Percentiles rank a stretch among this genome's conserved stretches.
Evolutionary conservation across 2,797 vertebrate species (phyloP).

Genomic region (Melanotaenia parkinsoni): DNA sequence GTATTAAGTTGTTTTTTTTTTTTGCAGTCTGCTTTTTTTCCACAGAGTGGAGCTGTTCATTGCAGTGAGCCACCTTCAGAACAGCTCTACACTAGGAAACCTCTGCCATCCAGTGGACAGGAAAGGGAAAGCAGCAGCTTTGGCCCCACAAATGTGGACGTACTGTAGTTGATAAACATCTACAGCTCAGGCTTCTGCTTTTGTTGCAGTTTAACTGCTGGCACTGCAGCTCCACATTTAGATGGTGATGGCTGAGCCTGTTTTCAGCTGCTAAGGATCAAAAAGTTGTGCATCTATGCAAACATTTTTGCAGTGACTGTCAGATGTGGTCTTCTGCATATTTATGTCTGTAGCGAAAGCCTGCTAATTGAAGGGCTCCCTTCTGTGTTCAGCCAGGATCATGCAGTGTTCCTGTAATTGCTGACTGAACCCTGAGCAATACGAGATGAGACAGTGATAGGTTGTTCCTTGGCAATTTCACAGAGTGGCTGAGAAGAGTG

Average conservation of each 20-base stretch:
- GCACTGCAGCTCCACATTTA: constrained; percentile 5
- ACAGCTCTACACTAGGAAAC: neutral
- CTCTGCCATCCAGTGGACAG: constrained; percentile 31
- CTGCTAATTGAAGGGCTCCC: constrained; percentile 54
- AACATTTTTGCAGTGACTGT: constrained; percentile 22
- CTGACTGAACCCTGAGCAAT: constrained; percentile 67
- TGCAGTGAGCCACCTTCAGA: neutral
- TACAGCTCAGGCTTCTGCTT: constrained; percentile 23
- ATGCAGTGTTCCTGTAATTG: constrained; percentile 29
- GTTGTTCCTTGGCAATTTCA: constrained; percentile 49
- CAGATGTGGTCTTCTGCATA: constrained; percentile 4
- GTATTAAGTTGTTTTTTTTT: neutral
- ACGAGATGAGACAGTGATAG: constrained; percentile 19
- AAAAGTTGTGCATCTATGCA: constrained; percentile 6
- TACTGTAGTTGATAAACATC: constrained; percentile 6
- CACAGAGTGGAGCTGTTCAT: constrained; percentile 30
- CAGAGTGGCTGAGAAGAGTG: constrained; percentile 19
- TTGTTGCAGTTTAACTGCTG: constrained; percentile 13
- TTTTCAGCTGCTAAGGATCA: constrained; percentile 8
- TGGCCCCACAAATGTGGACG: neutral
- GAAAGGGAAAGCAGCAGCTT: constrained; percentile 17
- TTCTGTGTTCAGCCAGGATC: constrained; percentile 43
- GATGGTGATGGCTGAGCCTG: neutral
- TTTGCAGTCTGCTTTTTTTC: constrained; percentile 9
- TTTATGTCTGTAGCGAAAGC: constrained; percentile 20